Evolutionary conservation across 2,888 invertebrate genomes (phyloP), one percentile per base, ranked within the genome.

Genomic region (Himalopsyche kuldschensis): DNA sequence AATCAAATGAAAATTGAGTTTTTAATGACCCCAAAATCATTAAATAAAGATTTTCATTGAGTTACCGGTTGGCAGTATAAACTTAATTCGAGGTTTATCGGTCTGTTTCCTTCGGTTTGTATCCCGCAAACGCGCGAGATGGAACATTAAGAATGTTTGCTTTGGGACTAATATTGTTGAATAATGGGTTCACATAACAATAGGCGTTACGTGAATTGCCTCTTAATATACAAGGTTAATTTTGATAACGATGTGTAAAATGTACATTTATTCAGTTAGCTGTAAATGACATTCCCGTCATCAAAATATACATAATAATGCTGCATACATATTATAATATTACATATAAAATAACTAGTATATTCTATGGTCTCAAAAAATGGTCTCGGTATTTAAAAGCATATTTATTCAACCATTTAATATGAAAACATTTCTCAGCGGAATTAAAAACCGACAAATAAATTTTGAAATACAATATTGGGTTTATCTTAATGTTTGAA

Each of bases 141-240:
- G 55, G 55, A 20, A 20, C 75, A 75, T 75, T 31, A 75, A 30
- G 31, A 75, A 75, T 75, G 75, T 31, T 32, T 75, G 75, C 31
- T 30, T 75, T 75, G 75, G 75, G 75, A 32, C 30, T 75, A 75
- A 75, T 75, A 75, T 75, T 32, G 75, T 32, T 75, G 75, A 75
- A 75, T 75, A 75, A 75, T 75, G 32, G 32, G 75, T 15, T n/a
- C 32, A 31, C 32, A 75, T 75, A 32, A 55, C 55, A 55, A 55
- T n/a, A 32, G 75, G 75, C 75, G 75, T 75, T 75, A 75, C 32
- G 31, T 75, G 75, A 55, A 55, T 55, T 55, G 55, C 55, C 55
- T 55, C 55, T 55, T 55, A 55, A 55, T 55, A 55, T 55, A 55
- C 55, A 55, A 55, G 55, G 55, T 55, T 55, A 55, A 55, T 55